phyloP scores from a whole-genome alignment of 2,113 vertebrate genomes.

The Xiphophorus hellerii region DNA sequence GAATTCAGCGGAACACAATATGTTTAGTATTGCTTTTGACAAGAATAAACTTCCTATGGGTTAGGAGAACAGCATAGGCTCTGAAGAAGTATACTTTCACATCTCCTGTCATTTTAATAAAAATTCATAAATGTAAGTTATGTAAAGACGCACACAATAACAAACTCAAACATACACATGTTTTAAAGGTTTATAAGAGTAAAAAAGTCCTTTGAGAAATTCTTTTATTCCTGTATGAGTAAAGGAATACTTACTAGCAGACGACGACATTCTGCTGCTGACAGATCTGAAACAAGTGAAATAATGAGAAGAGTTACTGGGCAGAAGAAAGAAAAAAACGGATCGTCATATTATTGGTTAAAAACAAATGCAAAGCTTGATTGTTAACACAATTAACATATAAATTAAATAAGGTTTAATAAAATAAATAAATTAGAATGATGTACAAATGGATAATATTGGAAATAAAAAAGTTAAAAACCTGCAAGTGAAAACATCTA shows the following conservation, averaged over 20 bases:
- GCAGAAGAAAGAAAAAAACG: background rate
- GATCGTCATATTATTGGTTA: background rate
- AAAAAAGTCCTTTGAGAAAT: too few relatives aligned
- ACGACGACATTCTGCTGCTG: constrained; percentile 75
- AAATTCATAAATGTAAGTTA: too few relatives aligned
- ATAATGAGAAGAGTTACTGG: background rate
- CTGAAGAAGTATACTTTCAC: too few relatives aligned
- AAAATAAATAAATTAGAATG: background rate
- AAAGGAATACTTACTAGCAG: constrained; percentile 61
- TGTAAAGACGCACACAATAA: too few relatives aligned
- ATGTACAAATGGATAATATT: background rate
- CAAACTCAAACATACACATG: too few relatives aligned
- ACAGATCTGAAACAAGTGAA: constrained; percentile 64
- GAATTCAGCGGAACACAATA: background rate
- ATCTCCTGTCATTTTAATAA: too few relatives aligned
- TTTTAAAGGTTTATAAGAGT: too few relatives aligned
- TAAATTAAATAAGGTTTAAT: too few relatives aligned
- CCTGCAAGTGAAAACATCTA: background rate
- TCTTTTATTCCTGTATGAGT: background rate
- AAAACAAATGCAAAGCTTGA: background rate
- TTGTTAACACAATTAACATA: too few relatives aligned
- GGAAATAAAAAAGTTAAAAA: background rate
- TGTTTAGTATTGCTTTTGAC: background rate
- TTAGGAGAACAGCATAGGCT: too few relatives aligned
- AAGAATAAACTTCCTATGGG: background rate